phyloP scores from a whole-genome alignment of 1,140 invertebrate species.

The Monomorium pharaonis region DNA sequence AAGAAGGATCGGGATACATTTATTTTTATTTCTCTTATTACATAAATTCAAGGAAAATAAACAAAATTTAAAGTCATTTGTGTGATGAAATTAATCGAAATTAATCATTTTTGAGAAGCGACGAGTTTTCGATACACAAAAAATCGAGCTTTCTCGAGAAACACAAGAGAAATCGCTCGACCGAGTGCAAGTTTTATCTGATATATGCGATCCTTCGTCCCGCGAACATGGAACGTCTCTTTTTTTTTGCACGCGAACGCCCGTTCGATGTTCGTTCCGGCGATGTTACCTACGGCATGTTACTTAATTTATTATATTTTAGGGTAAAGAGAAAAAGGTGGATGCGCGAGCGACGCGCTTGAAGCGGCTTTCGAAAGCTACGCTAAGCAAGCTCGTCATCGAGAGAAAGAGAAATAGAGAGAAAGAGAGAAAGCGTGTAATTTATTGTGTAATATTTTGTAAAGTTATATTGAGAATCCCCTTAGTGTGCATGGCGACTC shows the following conservation, averaged over 20 bases:
- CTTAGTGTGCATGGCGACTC: conserved; percentile 44
- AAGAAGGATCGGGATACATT: neutral
- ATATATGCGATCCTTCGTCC: neutral
- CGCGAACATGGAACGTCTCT: neutral
- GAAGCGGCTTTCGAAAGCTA: conserved; percentile 9
- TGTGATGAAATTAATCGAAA: neutral
- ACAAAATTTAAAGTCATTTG: neutral
- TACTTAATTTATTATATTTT: conserved; percentile 60
- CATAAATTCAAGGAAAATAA: too few species aligned
- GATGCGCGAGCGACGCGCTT: neutral
- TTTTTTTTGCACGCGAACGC: neutral
- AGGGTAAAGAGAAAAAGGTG: neutral
- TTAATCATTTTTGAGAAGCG: neutral
- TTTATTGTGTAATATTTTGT: conserved; percentile 58
- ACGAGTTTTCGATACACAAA: neutral
- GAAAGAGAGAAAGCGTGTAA: conserved; percentile 7
- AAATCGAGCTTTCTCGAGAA: neutral
- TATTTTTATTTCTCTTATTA: neutral
- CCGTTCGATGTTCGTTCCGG: conserved; percentile 31
- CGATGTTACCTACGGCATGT: conserved; percentile 42
- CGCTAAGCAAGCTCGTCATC: conserved; percentile 12
- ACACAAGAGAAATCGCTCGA: neutral
- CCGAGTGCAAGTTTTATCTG: neutral
- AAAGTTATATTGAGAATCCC: conserved; percentile 44
- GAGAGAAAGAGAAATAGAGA: neutral